A percentile compares a stretch with the other conserved stretches of the same genome.
Conservation (phyloP, 2,113 vertebrate genomes). For the Microcebus murinus region DNA sequence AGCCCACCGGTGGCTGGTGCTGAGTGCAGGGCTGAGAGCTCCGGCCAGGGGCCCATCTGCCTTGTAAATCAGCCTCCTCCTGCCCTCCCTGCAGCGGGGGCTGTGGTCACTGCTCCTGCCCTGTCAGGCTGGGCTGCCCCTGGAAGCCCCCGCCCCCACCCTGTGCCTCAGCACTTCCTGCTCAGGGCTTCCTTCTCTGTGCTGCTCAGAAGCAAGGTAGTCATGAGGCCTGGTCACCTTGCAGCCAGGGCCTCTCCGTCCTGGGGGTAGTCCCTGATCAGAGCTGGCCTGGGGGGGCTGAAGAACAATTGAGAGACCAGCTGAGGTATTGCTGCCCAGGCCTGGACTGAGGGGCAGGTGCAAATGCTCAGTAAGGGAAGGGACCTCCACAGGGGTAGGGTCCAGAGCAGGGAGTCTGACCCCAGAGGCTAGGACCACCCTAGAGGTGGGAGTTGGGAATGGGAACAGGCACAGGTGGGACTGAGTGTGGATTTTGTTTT, state of each 20-base stretch:
- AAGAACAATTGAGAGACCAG: background rate
- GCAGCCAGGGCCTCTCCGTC: background rate
- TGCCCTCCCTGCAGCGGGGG: background rate
- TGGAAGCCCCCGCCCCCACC: constrained; percentile 39
- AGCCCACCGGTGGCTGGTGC: constrained; percentile 57
- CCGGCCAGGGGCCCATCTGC: constrained; percentile 78
- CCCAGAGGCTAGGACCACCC: background rate
- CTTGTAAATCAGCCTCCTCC: constrained; percentile 85
- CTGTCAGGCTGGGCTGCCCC: background rate
- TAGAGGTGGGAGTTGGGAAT: background rate
- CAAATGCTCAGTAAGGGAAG: background rate
- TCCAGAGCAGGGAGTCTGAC: background rate
- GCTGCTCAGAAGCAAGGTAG: background rate
- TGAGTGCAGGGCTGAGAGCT: constrained; percentile 14
- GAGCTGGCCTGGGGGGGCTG: background rate
- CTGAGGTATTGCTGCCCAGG: background rate
- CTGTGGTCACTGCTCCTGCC: constrained; percentile 3
- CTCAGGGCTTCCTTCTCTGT: constrained; percentile 68
- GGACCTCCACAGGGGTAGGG: background rate
- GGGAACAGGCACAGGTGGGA: background rate
- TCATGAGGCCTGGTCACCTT: background rate
- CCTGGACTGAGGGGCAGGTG: background rate
- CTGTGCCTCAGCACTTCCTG: constrained; percentile 72
- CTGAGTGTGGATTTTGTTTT: background rate
- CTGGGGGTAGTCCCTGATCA: background rate